Base-by-base conservation (phyloP, 2,113 vertebrate genomes). In the Chloropsis hardwickii region DNA sequence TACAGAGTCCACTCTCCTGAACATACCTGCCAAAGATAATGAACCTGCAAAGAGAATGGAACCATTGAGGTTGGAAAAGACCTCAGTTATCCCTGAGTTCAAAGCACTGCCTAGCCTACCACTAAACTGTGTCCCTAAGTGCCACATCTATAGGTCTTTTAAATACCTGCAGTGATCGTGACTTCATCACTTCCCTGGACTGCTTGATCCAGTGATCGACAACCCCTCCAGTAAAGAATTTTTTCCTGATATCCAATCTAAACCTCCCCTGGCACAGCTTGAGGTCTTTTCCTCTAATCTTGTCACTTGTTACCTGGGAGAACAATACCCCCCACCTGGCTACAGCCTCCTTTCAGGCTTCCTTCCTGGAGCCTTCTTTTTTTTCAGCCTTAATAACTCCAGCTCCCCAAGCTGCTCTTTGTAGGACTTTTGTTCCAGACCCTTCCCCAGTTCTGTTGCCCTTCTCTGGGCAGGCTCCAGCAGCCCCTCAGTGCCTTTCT, bases 51-150 rank as follows among this genome's bases (percentile, higher is more conserved):
- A 47, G 6, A 61, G 25, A 76, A 83, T 27, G 12, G 56, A 56
- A 62, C 37, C 18, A 19, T 31, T 76, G 16, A 88, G 53, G 14
- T 40, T 40, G 40, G 29, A 40, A 67, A 61, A 35, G 11, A 31
- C 54, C 24, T 54, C 70, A 61, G 9, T 31, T 0, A 0, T 60
- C 45, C 14, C 21, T 3, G 44, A 28, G 27, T 37, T 35, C 58
- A 44, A 12, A 67, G 39, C 54, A 40, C 14, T 82, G 39, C 53
- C 20, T 35, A 82, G 23, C 28, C 16, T 58, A 22, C 8, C 24
- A 47, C 29, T 47, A n/a, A 53, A 39, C 24, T 11, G 5, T 45
- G 16, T 29, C 24, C 7, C 28, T 60, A 47, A 67, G 28, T 5
- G 4, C 53, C 39, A 53, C 29, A 53, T 40, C 37, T n/a, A 11